Conservation (phyloP, 2,797 vertebrate species). For the Mormyrus proboscirostris region DNA sequence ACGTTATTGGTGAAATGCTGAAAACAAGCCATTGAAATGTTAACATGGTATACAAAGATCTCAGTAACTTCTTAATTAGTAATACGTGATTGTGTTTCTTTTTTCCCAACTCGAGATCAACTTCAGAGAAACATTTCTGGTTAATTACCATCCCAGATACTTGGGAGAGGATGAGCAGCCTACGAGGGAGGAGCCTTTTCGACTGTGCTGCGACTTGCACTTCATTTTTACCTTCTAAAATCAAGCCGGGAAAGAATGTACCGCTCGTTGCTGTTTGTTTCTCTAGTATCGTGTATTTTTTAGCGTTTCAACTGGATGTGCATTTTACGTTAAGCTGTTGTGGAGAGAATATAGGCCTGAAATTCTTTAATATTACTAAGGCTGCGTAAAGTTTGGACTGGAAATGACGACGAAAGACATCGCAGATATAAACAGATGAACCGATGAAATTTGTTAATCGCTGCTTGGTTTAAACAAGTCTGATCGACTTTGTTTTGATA, state of each 20-base stretch:
- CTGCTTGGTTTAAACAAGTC: neutral
- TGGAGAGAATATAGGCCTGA: neutral
- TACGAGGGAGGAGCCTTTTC: slow-evolving; percentile 31
- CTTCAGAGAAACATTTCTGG: slow-evolving; percentile 37
- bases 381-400: slow-evolving; percentile 10
- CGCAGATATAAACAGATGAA: slow-evolving; percentile 7
- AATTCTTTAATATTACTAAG: neutral
- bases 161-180: slow-evolving; percentile 38
- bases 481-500: neutral
- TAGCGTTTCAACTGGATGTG: slow-evolving; percentile 10
- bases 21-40: neutral
- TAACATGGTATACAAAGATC: neutral
- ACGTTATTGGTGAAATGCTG: neutral
- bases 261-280: slow-evolving; percentile 19
- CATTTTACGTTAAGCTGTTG: neutral
- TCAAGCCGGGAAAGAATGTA: slow-evolving; percentile 34
- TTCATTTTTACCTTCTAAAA: slow-evolving; percentile 46
- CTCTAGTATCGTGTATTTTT: neutral
- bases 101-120: slow-evolving; percentile 35
- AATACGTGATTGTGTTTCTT: slow-evolving; percentile 60
- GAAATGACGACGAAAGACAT: neutral
- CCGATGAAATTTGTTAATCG: neutral
- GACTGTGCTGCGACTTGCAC: slow-evolving; percentile 39
- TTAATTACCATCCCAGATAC: slow-evolving; percentile 37
- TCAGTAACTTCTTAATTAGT: slow-evolving; percentile 42